A percentile compares a stretch with the other conserved stretches of the same genome.
Conservation (phyloP, 2,888 invertebrate species). For the Dioctria rufipes region DNA sequence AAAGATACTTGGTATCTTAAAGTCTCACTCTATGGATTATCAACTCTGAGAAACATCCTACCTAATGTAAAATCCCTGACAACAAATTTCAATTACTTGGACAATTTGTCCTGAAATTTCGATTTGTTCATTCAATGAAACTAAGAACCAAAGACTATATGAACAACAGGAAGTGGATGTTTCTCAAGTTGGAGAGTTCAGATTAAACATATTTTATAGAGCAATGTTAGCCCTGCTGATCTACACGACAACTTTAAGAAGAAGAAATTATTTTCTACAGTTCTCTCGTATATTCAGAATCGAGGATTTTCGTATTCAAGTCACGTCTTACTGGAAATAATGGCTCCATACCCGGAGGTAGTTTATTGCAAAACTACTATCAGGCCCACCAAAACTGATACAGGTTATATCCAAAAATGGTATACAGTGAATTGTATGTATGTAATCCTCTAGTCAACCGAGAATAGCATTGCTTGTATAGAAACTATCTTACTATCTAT, state of each 20-base stretch:
- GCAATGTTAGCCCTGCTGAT: neutral
- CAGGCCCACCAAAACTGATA: constrained; percentile 33
- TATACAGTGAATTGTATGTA: too few species aligned
- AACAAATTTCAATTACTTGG: constrained; percentile 31
- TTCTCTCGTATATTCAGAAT: neutral
- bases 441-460: neutral
- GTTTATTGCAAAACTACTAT: constrained; percentile 48
- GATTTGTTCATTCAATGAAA: neutral
- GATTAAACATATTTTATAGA: neutral
- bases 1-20: too few species aligned
- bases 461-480: neutral
- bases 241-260: neutral
- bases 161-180: neutral
- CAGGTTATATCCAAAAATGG: constrained; percentile 39
- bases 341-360: constrained; percentile 45
- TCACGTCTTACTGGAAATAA: constrained; percentile 50
- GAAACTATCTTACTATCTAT: neutral
- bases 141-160: neutral
- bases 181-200: neutral
- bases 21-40: too few species aligned
- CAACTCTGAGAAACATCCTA: too few species aligned
- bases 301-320: constrained; percentile 12
- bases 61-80: too few species aligned
- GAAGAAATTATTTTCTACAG: neutral
- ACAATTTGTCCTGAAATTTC: constrained; percentile 12